Base-by-base conservation (phyloP, 2,113 vertebrate species). In the Polyodon spathula region DNA sequence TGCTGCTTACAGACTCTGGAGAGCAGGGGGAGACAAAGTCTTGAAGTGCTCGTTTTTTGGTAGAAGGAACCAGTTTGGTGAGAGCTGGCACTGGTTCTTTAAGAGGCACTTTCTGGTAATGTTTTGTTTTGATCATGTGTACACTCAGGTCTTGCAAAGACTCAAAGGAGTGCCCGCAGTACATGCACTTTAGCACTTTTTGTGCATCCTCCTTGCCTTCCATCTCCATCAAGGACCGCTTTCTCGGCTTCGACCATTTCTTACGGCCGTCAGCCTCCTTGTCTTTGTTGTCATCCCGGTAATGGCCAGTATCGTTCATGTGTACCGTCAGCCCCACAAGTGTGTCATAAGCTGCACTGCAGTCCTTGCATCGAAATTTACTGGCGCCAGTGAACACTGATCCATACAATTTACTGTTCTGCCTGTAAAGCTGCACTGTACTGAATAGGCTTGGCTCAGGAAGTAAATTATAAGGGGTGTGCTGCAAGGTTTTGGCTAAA, bases 81-180 rank as follows among this genome's bases (percentile, higher is more conserved):
- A 99, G 91, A 67, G 94, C 91, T 68, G 96, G 91, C 82, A 99
- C 94, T 43, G 96, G 96, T 82, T 99, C 96, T 89, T 99, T 99
- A 72, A 99, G 94, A 95, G 96, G 96, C 93, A 99, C 95, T 95
- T 99, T 99, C 91, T 99, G 96, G 93, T 99, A 99, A 89, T 99
- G 96, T 89, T 99, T 99, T 62, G 96, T 99, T 93, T 99, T 99
- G 76, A 99, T 99, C 96, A 99, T 99, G 78, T 99, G 96, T 67
- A 98, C 96, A 0, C 96, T 99, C 43, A 99, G 91, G 78, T 99
- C 96, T 77, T 99, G 96, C 79, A 99, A 70, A 58, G 96, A 99
- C 78, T 99, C 96, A 40, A 99, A 98, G 0, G 96, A 99, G 81
- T 99, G 96, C 38, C 96, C 96, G 37, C 96, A 99, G 77, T 99